Base-by-base conservation (phyloP, 2,797 vertebrate genomes). In the Pseudotriccus pelzelni region DNA sequence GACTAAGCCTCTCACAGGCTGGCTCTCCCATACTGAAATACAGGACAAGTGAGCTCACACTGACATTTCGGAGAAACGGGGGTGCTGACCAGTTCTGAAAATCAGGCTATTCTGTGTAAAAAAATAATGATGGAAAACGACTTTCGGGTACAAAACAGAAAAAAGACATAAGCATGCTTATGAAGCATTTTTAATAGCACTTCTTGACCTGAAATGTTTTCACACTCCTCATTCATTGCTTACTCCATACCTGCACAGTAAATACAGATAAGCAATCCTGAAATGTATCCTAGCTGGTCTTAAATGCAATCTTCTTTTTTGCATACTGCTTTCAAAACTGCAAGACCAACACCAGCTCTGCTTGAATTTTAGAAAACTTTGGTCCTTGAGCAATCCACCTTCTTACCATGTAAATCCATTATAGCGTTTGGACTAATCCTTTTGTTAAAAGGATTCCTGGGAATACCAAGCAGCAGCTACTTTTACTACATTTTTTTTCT, bases 381-480 rank as follows among this genome's bases (percentile, higher is more conserved):
- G 79, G 55, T 84, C 73, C 63, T 90, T 60, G 32, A 62, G 47
- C 58, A 84, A 53, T 60, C 44, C 67, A 75, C 19, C 60, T 91
- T 84, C 85, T 88, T 90, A 93, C 70, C 77, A 94, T 76, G 85
- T 84, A 95, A 93, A 95, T 90, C 74, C 77, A 84, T 53, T 59
- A 52, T 1, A 76, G 41, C 11, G 39, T 87, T 90, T 73, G 73
- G 70, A 86, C 49, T 91, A 96, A 95, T 91, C 85, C 83, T 70
- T 93, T 90, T 73, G 70, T 89, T 63, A 91, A 91, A 95, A 84
- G 56, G 56, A 91, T 84, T 91, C 85, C 37, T 60, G 70, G 68
- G 59, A 96, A 88, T 81, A 88, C 67, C 49, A 86, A 83, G 53
- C 36, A 46, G 70, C 69, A 88, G 74, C 37, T 89, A 84, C 62